Evolutionary conservation across 1,140 invertebrate species (phyloP), one percentile per base, ranked within the genome.

Genomic region (Glossosoma conforme): DNA sequence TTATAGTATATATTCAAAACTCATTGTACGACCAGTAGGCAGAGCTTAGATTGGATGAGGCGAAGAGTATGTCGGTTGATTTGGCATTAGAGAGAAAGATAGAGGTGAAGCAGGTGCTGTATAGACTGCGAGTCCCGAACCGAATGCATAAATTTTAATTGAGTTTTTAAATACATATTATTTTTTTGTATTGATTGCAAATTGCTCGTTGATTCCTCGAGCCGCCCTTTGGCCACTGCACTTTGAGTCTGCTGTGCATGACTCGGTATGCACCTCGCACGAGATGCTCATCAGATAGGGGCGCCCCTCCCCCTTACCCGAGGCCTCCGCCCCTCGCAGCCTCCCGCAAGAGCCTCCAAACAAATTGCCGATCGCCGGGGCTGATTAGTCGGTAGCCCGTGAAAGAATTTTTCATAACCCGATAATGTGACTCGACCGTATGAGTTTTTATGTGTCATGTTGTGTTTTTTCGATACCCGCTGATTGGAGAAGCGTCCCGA

Each of bases 361-460:
- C 50, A 57, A 57, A 57, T 57, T 57, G 55, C 55, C 50, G 55
- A 57, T 57, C 50, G 44, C 33, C 55, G 40, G 41, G 40, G 19
- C 51, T 52, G 55, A 57, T 57, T 57, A 57, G 50, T 57, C 45
- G 50, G 45, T 33, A 35, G 46, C 45, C 54, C 56, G 56, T 54
- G 51, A 53, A 58, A 54, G 56, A 58, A 58, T 58, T 58, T 58
- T 58, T 53, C 51, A 58, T 58, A 58, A 53, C 46, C 50, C 50
- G 56, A 58, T 58, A 54, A 58, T 57, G 50, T 36, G 49, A 32
- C 30, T 44, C 41, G 24, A 32, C 30, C 30, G 18, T 45, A 45
- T 15, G 30, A n/a, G 14, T 10, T 37, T 28, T 47, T 33, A 10
- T 45, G 28, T 43, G 43, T 25, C 36, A 38, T 4, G 36, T 19